Percentiles rank a stretch among this genome's conserved stretches.
Evolutionary conservation across 2,888 invertebrate genomes (phyloP).

Genomic region (Odontocolon sp.): DNA sequence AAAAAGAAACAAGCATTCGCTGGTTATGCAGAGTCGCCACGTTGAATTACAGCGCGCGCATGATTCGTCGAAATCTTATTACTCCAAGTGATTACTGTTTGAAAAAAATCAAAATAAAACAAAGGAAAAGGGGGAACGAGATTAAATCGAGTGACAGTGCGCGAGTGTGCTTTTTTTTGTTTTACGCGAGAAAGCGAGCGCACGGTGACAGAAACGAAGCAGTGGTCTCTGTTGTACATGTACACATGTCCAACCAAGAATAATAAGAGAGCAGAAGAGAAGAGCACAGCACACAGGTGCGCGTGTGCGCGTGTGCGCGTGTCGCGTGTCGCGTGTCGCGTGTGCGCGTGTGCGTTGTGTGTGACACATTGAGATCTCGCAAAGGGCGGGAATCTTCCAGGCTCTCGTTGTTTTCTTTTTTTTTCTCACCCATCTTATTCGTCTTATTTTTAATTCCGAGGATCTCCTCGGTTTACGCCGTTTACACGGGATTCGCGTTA

Average conservation of each 20-base stretch:
- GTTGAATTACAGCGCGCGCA: not conserved
- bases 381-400: not conserved
- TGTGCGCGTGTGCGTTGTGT: not conserved
- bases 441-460: not conserved
- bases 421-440: not conserved
- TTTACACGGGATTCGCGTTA: not conserved
- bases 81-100: too few relatives aligned
- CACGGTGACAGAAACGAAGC: too few relatives aligned
- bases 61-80: not conserved
- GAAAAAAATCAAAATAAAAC: too few relatives aligned
- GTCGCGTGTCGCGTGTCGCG: not conserved
- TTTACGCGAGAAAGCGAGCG: too few relatives aligned
- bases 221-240: not conserved
- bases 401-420: not conserved
- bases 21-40: not conserved
- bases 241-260: too few relatives aligned
- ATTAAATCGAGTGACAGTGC: too few relatives aligned
- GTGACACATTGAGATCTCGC: not conserved
- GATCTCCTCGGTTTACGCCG: not conserved
- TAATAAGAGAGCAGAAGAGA: not conserved
- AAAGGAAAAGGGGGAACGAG: too few relatives aligned
- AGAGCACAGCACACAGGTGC: slow-evolving; percentile 6
- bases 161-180: too few relatives aligned
- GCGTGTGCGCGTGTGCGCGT: slow-evolving; percentile 8
- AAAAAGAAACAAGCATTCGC: not conserved